Evolutionary conservation across 2,113 vertebrate species (phyloP).

Genomic region (Phainopepla nitens): DNA sequence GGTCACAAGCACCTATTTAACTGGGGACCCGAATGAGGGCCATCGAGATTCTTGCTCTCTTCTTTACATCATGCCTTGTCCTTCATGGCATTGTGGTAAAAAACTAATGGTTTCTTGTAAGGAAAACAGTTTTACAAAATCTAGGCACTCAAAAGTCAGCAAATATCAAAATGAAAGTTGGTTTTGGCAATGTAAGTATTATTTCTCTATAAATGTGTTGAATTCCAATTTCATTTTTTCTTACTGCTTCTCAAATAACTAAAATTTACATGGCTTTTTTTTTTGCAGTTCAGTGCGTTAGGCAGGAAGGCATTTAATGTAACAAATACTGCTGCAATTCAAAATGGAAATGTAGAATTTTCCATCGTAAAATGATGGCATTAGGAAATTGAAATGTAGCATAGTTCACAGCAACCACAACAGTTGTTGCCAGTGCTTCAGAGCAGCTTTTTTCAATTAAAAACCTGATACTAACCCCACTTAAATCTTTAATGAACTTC

Average conservation of each 20-base stretch:
- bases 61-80: background rate
- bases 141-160: background rate
- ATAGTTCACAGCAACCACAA: background rate
- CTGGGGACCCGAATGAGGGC: background rate
- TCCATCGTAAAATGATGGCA: background rate
- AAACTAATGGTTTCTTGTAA: background rate
- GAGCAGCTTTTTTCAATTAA: background rate
- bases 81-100: background rate
- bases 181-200: background rate
- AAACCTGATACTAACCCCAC: background rate
- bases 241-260: background rate
- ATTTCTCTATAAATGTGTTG: background rate
- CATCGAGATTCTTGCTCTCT: background rate
- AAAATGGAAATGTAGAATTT: background rate
- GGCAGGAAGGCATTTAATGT: background rate
- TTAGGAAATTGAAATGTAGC: background rate
- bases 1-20: background rate
- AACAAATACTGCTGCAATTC: background rate
- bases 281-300: background rate
- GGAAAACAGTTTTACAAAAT: background rate
- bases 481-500: background rate
- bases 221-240: background rate
- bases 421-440: background rate
- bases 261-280: background rate
- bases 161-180: background rate